phyloP scores from a whole-genome alignment of 2,113 vertebrate genomes.

The Clupea harengus region DNA sequence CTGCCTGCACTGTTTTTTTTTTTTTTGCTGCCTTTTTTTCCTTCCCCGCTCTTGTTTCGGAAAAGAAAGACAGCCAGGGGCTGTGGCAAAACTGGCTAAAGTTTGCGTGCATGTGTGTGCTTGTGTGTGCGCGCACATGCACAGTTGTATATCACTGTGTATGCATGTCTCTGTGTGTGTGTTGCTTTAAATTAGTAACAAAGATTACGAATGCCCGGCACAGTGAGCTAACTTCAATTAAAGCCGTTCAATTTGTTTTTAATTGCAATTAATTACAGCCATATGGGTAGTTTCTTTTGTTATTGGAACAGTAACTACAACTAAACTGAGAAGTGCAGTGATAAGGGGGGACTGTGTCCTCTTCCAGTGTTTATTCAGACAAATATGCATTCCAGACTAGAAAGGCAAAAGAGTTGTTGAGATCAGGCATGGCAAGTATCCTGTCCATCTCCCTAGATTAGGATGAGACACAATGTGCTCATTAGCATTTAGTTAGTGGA shows the following conservation, averaged over 20 bases:
- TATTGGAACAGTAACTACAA: neutral
- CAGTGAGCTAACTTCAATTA: neutral
- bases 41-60: too few species aligned
- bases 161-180: neutral
- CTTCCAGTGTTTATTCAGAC: too few species aligned
- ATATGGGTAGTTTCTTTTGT: conserved; percentile 20
- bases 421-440: too few species aligned
- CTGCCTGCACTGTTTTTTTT: too few species aligned
- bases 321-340: conserved; percentile 26
- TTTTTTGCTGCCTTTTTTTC: too few species aligned
- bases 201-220: neutral
- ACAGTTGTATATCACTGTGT: neutral
- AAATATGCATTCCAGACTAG: too few species aligned
- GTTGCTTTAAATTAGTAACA: neutral
- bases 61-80: too few species aligned
- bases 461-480: too few species aligned
- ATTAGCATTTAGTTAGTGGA: too few species aligned
- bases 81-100: too few species aligned
- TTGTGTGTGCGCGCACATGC: neutral
- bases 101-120: neutral
- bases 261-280: conserved; percentile 36
- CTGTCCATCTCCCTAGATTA: too few species aligned
- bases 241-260: conserved; percentile 24
- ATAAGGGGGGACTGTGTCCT: neutral
- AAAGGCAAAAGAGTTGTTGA: too few species aligned